Conservation (phyloP, 1,140 invertebrate genomes). For the Macrostomum lignano region DNA sequence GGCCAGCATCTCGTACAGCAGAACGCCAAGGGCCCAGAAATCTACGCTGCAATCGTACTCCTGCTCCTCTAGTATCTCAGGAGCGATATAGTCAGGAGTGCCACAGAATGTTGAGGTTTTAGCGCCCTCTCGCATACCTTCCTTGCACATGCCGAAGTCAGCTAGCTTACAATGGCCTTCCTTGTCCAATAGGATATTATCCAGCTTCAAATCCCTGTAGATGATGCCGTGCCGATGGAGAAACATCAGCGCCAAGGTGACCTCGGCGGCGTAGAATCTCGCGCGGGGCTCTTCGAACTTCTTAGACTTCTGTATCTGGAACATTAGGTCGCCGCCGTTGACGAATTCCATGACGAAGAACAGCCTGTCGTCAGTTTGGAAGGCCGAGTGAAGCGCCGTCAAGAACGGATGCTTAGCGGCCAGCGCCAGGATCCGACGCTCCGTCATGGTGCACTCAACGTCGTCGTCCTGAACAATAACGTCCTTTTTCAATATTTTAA, state of each 20-base stretch:
- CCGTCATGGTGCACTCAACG: conserved; percentile 94
- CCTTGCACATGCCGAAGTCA: conserved; percentile 39
- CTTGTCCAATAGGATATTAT: conserved; percentile 84
- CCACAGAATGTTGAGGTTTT: conserved; percentile 77
- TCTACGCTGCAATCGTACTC: conserved; percentile 91
- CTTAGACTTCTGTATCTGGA: conserved; percentile 86
- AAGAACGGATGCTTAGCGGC: conserved; percentile 90
- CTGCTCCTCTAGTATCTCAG: conserved; percentile 74
- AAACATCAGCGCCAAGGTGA: conserved; percentile 89
- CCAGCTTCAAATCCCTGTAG: conserved; percentile 89
- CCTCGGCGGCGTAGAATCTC: conserved; percentile 94
- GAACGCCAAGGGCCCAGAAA: conserved; percentile 57
- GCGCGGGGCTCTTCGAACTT: conserved; percentile 90
- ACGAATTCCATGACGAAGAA: conserved; percentile 99
- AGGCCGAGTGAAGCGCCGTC: conserved; percentile 82
- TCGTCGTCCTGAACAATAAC: conserved; percentile 97
- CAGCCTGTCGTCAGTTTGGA: conserved; percentile 67
- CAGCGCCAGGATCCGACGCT: conserved; percentile 74
- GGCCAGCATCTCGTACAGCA: conserved; percentile 99
- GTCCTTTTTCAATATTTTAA: conserved; percentile 94
- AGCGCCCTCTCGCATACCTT: conserved; percentile 47
- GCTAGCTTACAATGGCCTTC: conserved; percentile 96
- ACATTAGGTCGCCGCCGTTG: conserved; percentile 97
- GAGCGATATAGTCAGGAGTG: conserved; percentile 92
- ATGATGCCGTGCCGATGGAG: conserved; percentile 83